Evolutionary conservation across 2,797 vertebrate genomes (phyloP).

Genomic region (Typhlichthys subterraneus): DNA sequence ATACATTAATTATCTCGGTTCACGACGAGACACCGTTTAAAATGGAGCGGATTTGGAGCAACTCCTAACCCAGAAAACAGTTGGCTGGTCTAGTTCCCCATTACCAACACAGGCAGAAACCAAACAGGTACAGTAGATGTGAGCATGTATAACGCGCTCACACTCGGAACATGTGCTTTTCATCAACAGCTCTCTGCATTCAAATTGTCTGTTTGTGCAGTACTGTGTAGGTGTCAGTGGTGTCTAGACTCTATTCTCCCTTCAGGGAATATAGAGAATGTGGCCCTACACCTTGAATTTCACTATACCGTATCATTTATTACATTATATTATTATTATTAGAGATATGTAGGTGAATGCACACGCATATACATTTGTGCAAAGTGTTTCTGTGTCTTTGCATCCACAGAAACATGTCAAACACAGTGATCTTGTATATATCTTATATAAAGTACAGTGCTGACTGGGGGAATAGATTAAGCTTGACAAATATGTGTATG

Average conservation of each 20-base stretch:
- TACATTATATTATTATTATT: too few species aligned
- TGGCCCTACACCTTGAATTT: too few species aligned
- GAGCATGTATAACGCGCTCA: constrained; percentile 42
- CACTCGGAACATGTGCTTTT: neutral
- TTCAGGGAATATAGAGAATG: constrained; percentile 2
- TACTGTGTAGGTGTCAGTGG: neutral
- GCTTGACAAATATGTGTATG: neutral
- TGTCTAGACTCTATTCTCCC: too few species aligned
- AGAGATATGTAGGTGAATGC: too few species aligned
- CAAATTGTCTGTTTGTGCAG: neutral
- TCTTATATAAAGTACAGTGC: too few species aligned
- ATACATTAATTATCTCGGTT: constrained; percentile 62
- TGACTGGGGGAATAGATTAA: too few species aligned
- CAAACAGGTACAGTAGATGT: constrained; percentile 11
- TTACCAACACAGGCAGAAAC: constrained; percentile 25
- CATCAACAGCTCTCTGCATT: too few species aligned
- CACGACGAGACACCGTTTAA: constrained; percentile 36
- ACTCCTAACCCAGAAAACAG: constrained; percentile 43
- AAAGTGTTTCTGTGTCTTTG: too few species aligned
- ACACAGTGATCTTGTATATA: too few species aligned
- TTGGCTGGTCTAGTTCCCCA: constrained; percentile 21
- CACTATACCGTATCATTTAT: too few species aligned
- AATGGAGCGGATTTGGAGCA: constrained; percentile 36
- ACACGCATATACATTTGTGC: too few species aligned
- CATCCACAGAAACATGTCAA: too few species aligned